A percentile compares a stretch with the other conserved stretches of the same genome.
phyloP scores from a whole-genome alignment of 2,113 vertebrate species.

The Blennius ocellaris region DNA sequence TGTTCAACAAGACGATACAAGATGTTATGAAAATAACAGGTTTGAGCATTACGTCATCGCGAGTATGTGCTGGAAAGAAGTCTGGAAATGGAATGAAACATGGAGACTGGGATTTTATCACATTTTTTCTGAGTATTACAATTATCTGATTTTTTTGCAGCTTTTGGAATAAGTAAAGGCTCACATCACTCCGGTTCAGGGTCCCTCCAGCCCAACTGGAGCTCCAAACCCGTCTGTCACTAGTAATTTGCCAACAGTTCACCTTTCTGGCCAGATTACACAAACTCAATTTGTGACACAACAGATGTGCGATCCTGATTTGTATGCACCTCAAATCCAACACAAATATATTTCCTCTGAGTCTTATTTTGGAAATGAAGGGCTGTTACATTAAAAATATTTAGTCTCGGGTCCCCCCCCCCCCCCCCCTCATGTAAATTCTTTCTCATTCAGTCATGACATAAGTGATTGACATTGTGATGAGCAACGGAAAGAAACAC shows the following conservation, averaged over 20 bases:
- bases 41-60: too few species aligned
- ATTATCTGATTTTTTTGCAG: too few species aligned
- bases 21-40: too few species aligned
- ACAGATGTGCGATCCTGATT: not conserved
- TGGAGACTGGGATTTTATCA: too few species aligned
- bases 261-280: slow-evolving; percentile 10
- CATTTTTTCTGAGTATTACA: too few species aligned
- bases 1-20: too few species aligned
- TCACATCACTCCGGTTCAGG: too few species aligned
- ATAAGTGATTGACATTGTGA: slow-evolving; percentile 19
- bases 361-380: slow-evolving; percentile 14
- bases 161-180: too few species aligned
- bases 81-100: too few species aligned
- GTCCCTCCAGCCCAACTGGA: slow-evolving; percentile 4
- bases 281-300: not conserved
- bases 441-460: slow-evolving; percentile 19
- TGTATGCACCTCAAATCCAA: slow-evolving; percentile 22
- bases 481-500: slow-evolving; percentile 11
- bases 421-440: slow-evolving; percentile 5
- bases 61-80: too few species aligned
- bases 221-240: slow-evolving; percentile 7
- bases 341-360: not conserved
- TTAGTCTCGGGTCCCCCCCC: slow-evolving; percentile 1
- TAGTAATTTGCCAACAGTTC: slow-evolving; percentile 29
- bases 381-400: slow-evolving; percentile 17